Evolutionary conservation across 2,113 vertebrate genomes (phyloP), one percentile per base, ranked within the genome.

Genomic region (Caloenas nicobarica): DNA sequence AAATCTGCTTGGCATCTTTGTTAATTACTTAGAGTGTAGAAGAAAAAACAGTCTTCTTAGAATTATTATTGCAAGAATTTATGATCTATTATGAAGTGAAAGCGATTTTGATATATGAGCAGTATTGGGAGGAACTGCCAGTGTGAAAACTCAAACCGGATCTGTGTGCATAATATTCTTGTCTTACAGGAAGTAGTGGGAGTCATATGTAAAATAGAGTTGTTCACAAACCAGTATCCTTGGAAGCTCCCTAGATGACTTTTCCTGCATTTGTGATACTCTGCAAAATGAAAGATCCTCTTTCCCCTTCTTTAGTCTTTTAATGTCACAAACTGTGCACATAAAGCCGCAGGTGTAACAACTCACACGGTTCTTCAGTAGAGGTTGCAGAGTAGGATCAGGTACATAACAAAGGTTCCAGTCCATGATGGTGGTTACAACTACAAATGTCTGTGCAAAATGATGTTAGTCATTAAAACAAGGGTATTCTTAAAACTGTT

Each of bases 161-260:
- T 92, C 81, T 92, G 56, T 74, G 46, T 62, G 56, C 53, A 38
- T 72, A 86, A 81, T 86, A 73, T 74, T 90, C 76, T 71, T 74
- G 86, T 89, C 76, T 88, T 0, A 0, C 72, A 92, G 82, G 86
- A 96, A 95, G 65, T 34, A 73, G 91, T 86, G 89, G 92, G 86
- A 93, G 82, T 88, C 68, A 54, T 53, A 86, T 36, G 58, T 92
- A 56, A 92, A 94, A 83, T 78, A 46, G 85, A 68, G 33, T 78
- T 90, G 56, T 70, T 96, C 80, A 92, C 80, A 84, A 78, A 85
- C 86, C 50, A 50, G 54, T 73, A 64, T 95, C 81, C 83, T 95
- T 70, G 44, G 57, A 64, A 96, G 42, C 61, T 86, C 83, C 92
- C 57, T 92, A 51, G 65, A 66, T 78, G 33, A 64, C 60, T 95